Conservation (phyloP, 2,113 vertebrate genomes). For the Dendropsophus ebraccatus region DNA sequence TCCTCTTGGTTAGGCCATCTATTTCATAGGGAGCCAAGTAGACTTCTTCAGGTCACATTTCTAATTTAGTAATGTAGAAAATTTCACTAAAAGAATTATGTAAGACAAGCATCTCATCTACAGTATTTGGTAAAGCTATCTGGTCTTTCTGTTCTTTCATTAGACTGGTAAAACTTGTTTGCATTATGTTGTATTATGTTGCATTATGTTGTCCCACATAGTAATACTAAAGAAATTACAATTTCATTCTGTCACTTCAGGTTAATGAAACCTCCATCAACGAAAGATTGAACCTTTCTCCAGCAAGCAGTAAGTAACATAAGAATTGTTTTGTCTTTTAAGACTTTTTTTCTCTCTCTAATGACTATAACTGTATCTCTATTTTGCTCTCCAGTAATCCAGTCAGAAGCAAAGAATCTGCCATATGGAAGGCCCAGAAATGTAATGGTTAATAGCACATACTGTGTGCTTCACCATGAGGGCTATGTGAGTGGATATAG, state of each 20-base stretch:
- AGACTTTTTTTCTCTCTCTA: neutral
- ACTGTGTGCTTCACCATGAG: conserved; percentile 84
- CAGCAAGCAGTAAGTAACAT: conserved; percentile 71
- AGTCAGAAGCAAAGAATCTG: conserved; percentile 63
- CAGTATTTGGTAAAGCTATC: too few relatives aligned
- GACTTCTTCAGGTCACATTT: too few relatives aligned
- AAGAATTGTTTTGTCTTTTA: neutral
- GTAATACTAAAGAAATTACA: neutral
- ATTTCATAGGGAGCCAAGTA: too few relatives aligned
- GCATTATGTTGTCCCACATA: too few relatives aligned
- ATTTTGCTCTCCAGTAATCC: conserved; percentile 67
- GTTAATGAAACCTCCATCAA: fast-evolving
- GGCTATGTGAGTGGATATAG: conserved; percentile 85
- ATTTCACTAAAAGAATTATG: too few relatives aligned
- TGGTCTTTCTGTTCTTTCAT: too few relatives aligned
- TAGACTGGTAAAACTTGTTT: too few relatives aligned
- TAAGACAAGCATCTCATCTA: too few relatives aligned
- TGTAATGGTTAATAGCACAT: conserved; percentile 69
- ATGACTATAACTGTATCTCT: conserved; percentile 26
- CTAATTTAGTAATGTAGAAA: too few relatives aligned
- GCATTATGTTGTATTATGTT: too few relatives aligned
- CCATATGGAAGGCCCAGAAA: conserved; percentile 82
- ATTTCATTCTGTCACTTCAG: conserved; percentile 63
- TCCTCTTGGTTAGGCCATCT: too few relatives aligned
- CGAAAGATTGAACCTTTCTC: conserved; percentile 68